A percentile compares a stretch with the other conserved stretches of the same genome.
Evolutionary conservation across 1,140 invertebrate species (phyloP).

Genomic region (Drosophila mauritiana): DNA sequence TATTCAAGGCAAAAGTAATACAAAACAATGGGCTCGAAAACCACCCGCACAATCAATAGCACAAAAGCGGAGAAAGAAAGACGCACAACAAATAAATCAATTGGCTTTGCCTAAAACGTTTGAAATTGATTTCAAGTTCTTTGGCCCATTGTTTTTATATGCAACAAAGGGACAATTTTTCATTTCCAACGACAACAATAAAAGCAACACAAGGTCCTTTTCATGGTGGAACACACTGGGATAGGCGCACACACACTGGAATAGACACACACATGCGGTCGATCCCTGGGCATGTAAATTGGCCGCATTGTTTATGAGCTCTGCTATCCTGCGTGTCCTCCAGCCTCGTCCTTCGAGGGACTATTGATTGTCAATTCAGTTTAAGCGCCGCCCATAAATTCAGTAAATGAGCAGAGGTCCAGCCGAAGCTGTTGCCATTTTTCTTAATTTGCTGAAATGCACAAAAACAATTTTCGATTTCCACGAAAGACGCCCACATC

Average conservation of each 20-base stretch:
- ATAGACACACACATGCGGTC: constrained; percentile 39
- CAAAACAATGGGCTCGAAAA: constrained; percentile 44
- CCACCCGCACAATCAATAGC: constrained; percentile 15
- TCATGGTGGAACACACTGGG: constrained; percentile 27
- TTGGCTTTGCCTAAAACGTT: constrained; percentile 81
- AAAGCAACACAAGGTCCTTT: constrained; percentile 61
- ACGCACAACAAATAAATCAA: constrained; percentile 72
- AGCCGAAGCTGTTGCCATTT: constrained; percentile 41
- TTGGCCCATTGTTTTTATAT: constrained; percentile 80
- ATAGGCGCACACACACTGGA: constrained; percentile 20
- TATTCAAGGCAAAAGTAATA: constrained; percentile 54
- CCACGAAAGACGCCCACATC: constrained; percentile 28
- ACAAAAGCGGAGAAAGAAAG: constrained; percentile 2
- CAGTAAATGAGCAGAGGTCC: constrained; percentile 65
- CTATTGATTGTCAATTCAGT: constrained; percentile 80
- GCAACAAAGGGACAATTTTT: constrained; percentile 82
- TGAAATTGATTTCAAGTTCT: constrained; percentile 81
- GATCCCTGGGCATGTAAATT: constrained; percentile 75
- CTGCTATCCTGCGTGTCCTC: constrained; percentile 20
- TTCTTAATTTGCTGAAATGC: constrained; percentile 59
- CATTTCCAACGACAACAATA: constrained; percentile 68
- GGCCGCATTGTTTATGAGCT: constrained; percentile 78
- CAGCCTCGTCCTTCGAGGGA: constrained; percentile 28
- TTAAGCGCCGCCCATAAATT: constrained; percentile 76
- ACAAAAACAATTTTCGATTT: constrained; percentile 52